Evolutionary conservation across 2,888 invertebrate genomes (phyloP), one percentile per base, ranked within the genome.

Genomic region (Idaea dimidiata): DNA sequence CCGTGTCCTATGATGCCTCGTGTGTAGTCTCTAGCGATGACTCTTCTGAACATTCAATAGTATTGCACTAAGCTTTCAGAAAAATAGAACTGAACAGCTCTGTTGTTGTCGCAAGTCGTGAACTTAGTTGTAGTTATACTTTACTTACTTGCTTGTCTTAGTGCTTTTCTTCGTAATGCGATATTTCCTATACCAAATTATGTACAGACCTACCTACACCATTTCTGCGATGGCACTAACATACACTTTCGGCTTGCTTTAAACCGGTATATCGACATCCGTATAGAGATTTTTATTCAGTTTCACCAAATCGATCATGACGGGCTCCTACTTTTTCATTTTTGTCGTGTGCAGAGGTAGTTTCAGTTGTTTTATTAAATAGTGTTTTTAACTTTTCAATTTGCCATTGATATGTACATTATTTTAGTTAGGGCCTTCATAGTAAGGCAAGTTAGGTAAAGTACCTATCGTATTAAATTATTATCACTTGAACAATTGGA

Each of bases 271-370:
- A 43, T 43, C 43, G 43, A 43, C 43, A 43, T 43, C 43, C 67
- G 70, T 65, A 66, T 72, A 62, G 68, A 66, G 69, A 74, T 73
- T 77, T 79, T 72, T 71, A 71, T 67, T 66, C 63, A 72, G 75
- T 77, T 78, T 78, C 72, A 70, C 72, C 68, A 67, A 72, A 73
- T 75, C 63, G 61, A 69, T 73, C 65, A 65, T 69, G 56, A 57
- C 24, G 58, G 59, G 63, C 31, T 59, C 32, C 63, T 65, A 56
- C 43, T 58, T 64, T 60, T 62, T 62, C 61, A 62, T 62, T 17
- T 14, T 59, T 17, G 31, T 60, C 59, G 58, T 59, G 56, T 32
- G 32, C 53, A 57, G 56, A 56, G 43, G 7, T 10, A 43, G 43
- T 43, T 43, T 43, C 10, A 8, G 17, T 6, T 24, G 18, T 16